phyloP scores from a whole-genome alignment of 2,797 vertebrate species.

The Buphagus erythrorhynchus region DNA sequence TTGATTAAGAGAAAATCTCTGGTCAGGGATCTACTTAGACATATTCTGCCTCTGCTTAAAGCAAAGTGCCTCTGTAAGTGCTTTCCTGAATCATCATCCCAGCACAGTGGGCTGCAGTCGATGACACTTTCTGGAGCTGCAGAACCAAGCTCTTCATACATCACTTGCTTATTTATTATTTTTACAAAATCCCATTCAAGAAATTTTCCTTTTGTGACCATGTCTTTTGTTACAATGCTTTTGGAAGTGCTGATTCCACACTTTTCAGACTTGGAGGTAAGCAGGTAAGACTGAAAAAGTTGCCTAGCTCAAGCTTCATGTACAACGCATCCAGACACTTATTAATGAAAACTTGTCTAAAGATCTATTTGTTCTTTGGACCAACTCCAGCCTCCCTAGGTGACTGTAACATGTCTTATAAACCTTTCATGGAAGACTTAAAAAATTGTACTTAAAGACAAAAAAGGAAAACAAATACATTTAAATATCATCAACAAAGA shows the following conservation, averaged over 20 bases:
- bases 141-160: neutral
- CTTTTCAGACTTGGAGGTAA: conserved; percentile 18
- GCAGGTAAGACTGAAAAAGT: neutral
- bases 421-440: conserved; percentile 55
- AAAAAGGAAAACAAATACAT: neutral
- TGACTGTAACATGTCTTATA: conserved; percentile 32
- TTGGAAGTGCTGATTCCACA: neutral
- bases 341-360: conserved; percentile 49
- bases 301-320: neutral
- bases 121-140: neutral
- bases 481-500: neutral
- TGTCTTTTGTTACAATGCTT: neutral
- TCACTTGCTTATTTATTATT: neutral
- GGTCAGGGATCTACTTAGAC: neutral
- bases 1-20: neutral
- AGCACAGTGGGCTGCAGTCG: neutral
- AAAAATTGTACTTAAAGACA: neutral
- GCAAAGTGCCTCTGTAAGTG: neutral
- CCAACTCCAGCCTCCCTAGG: conserved; percentile 38
- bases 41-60: neutral
- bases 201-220: neutral
- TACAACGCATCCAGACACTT: neutral
- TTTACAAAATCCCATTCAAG: neutral
- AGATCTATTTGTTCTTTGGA: conserved; percentile 65
- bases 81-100: neutral